Conservation (phyloP, 2,888 invertebrate species). For the Syrphus vitripennis region DNA sequence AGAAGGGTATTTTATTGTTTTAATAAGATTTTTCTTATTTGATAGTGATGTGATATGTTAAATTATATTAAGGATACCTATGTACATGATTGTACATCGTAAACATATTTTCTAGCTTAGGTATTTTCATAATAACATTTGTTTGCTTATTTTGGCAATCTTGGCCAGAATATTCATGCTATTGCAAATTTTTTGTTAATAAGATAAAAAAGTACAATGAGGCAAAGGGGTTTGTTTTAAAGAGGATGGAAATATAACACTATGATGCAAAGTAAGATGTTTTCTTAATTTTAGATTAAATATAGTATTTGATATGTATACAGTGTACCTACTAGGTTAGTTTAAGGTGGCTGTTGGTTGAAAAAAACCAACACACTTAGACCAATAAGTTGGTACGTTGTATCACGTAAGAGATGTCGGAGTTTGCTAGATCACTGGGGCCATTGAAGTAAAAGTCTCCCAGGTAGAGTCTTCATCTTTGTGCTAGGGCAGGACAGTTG, state of each 20-base stretch:
- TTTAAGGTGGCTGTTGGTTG: no score
- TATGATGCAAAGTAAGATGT: neutral
- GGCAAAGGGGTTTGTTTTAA: neutral
- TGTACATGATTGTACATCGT: neutral
- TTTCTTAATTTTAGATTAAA: no score
- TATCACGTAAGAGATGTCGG: no score
- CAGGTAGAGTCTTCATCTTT: no score
- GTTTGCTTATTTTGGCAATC: neutral
- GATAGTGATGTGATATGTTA: neutral
- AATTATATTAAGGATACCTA: neutral
- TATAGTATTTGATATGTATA: neutral
- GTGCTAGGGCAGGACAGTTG: no score
- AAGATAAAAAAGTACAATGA: neutral
- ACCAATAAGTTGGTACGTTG: no score
- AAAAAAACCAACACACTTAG: no score
- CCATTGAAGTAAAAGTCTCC: no score
- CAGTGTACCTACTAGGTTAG: neutral
- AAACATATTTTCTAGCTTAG: slow-evolving; percentile 3
- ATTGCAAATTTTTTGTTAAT: neutral
- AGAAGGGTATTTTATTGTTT: slow-evolving; percentile 38
- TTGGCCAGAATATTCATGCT: neutral
- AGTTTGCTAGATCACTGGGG: no score
- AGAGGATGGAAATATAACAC: neutral
- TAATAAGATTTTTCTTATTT: slow-evolving; percentile 42
- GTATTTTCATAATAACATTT: neutral